Conservation (phyloP, 2,113 vertebrate genomes). For the cattle (Bos taurus) region DNA sequence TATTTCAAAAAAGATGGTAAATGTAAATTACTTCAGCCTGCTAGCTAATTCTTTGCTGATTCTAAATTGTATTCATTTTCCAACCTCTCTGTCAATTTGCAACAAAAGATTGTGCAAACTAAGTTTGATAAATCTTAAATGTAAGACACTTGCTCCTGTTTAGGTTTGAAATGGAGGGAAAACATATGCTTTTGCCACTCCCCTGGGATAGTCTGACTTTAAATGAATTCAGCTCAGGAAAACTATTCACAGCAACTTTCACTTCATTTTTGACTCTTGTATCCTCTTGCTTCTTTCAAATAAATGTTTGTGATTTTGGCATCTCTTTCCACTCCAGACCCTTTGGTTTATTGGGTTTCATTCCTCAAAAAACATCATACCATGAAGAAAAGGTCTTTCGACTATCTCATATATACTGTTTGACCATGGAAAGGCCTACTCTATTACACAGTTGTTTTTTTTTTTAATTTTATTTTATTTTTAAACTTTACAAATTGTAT, state of each 20-base stretch:
- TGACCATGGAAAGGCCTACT: not conserved
- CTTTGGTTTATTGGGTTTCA: conserved; percentile 16
- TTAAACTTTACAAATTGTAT: no score
- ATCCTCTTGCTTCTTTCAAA: conserved; percentile 34
- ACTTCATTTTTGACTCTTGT: conserved; percentile 22
- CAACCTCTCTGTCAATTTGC: not conserved
- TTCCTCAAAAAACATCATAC: not conserved
- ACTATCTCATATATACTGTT: not conserved
- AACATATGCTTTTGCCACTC: not conserved
- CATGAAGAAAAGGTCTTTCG: conserved; percentile 31
- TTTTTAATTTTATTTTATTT: no score
- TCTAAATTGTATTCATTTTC: conserved; percentile 9
- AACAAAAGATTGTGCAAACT: not conserved
- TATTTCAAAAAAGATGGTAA: not conserved
- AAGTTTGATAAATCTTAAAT: not conserved
- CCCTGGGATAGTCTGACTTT: conserved; percentile 14
- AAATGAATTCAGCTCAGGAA: not conserved
- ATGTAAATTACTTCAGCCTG: not conserved
- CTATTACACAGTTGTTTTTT: not conserved
- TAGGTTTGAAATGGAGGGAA: not conserved
- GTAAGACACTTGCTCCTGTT: conserved; percentile 12
- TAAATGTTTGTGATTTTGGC: conserved; percentile 30
- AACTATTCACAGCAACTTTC: not conserved
- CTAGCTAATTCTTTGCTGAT: not conserved
- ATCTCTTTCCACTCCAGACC: not conserved